phyloP scores from a whole-genome alignment of 2,113 vertebrate species.

The Panthera uncia region DNA sequence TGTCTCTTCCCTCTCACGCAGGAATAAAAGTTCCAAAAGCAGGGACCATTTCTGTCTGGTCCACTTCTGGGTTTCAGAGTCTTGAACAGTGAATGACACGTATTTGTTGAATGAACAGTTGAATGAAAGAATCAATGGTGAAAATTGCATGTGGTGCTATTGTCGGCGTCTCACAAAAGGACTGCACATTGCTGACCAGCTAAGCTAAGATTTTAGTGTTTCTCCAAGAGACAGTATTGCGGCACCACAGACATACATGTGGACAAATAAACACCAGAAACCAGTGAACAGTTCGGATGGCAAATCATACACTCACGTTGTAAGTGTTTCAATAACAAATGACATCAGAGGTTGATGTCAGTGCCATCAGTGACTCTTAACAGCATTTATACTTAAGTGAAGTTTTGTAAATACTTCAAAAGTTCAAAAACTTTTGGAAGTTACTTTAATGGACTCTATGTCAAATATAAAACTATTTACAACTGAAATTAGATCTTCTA shows the following conservation, averaged over 20 bases:
- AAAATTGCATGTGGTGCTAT: not conserved
- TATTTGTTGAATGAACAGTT: not conserved
- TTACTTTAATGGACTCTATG: not conserved
- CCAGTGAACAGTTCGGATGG: not conserved
- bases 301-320: not conserved
- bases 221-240: not conserved
- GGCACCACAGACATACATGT: not conserved
- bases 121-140: not conserved
- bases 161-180: conserved; percentile 11
- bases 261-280: not conserved
- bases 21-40: conserved; percentile 12
- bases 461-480: not conserved
- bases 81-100: not conserved
- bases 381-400: not conserved
- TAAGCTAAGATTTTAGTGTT: not conserved
- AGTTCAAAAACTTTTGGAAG: not conserved
- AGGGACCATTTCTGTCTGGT: not conserved
- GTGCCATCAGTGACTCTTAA: not conserved
- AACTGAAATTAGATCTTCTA: not conserved
- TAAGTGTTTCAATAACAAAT: not conserved
- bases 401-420: not conserved
- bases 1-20: not conserved
- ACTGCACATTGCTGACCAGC: not conserved
- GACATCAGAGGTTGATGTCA: not conserved
- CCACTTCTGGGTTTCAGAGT: not conserved